These are phyloP conservation scores for Polymixis flavicincta DNA, from an alignment of 2,888 invertebrate genomes.

Conservation along the genomic window DNA sequence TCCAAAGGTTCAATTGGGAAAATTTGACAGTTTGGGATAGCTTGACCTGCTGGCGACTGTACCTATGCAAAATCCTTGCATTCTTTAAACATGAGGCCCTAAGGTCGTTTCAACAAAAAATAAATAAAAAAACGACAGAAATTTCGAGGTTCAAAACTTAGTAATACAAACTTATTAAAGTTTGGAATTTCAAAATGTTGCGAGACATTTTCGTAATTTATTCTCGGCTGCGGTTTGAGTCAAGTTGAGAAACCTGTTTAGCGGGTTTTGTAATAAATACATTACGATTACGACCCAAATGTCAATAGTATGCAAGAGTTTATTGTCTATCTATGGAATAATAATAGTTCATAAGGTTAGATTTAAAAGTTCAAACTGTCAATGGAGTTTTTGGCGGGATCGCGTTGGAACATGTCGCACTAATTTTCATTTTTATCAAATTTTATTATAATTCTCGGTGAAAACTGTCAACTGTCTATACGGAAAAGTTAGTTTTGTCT, in stretches of 20 bases:
- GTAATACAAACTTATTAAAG: constrained; percentile 5
- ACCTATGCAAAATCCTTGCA: background rate
- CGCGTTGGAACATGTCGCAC: too few relatives aligned
- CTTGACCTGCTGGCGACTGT: too few relatives aligned
- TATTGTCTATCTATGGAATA: constrained; percentile 23
- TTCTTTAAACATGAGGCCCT: background rate
- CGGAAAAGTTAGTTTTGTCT: too few relatives aligned
- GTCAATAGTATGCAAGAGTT: constrained; percentile 37
- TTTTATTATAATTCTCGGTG: too few relatives aligned
- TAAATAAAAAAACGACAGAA: background rate
- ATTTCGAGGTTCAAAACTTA: constrained; percentile 13
- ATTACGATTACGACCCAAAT: constrained; percentile 46
- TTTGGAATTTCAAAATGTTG: constrained; percentile 35
- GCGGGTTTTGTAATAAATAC: constrained; percentile 52
- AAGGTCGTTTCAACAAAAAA: background rate
- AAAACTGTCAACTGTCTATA: too few relatives aligned
- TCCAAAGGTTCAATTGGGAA: too few relatives aligned
- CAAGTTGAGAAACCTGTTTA: constrained; percentile 48
- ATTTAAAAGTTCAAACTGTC: constrained; percentile 24
- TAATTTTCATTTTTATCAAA: too few relatives aligned
- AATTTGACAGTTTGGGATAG: too few relatives aligned
- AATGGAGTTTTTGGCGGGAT: too few relatives aligned
- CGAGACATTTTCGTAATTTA: constrained; percentile 43
- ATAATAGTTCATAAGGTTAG: constrained; percentile 41
- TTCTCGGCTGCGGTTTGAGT: constrained; percentile 7